Percentiles rank a stretch among this genome's conserved stretches.
Evolutionary conservation across 1,140 invertebrate species (phyloP).

Genomic region (Dendrolimus kikuchii): DNA sequence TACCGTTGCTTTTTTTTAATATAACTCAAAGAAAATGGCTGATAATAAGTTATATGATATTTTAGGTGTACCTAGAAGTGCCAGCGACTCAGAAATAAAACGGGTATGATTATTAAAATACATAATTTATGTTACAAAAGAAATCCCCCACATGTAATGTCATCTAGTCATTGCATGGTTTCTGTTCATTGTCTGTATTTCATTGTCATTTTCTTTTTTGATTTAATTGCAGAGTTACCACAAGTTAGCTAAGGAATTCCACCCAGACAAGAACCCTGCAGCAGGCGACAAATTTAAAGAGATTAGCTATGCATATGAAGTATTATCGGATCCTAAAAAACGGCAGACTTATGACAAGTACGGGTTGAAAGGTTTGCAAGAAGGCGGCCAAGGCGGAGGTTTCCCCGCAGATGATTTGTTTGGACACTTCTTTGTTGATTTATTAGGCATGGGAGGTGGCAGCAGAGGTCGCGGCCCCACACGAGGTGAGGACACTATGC

Average conservation of each 20-base stretch:
- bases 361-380: constrained; percentile 86
- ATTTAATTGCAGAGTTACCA: constrained; percentile 80
- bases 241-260: constrained; percentile 89
- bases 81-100: constrained; percentile 88
- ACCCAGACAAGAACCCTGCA: constrained; percentile 90
- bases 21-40: constrained; percentile 66
- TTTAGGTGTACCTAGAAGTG: constrained; percentile 83
- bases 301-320: constrained; percentile 91
- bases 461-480: constrained; percentile 66
- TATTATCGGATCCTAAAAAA: constrained; percentile 82
- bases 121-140: constrained; percentile 9
- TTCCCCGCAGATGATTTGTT: constrained; percentile 75
- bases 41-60: constrained; percentile 90
- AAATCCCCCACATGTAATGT: constrained; percentile 16
- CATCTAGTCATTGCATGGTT: constrained; percentile 16
- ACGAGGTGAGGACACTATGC: constrained; percentile 80
- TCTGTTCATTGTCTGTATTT: constrained; percentile 3
- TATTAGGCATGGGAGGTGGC: constrained; percentile 75
- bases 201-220: constrained; percentile 12
- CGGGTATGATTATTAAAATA: constrained; percentile 75
- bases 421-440: constrained; percentile 77
- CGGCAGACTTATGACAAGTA: constrained; percentile 82
- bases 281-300: constrained; percentile 91
- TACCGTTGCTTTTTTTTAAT: constrained; percentile 36
- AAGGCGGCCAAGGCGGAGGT: constrained; percentile 76